Evolutionary conservation across 2,113 vertebrate species (phyloP), one percentile per base, ranked within the genome.

Genomic region (Gopherus evgoodei): DNA sequence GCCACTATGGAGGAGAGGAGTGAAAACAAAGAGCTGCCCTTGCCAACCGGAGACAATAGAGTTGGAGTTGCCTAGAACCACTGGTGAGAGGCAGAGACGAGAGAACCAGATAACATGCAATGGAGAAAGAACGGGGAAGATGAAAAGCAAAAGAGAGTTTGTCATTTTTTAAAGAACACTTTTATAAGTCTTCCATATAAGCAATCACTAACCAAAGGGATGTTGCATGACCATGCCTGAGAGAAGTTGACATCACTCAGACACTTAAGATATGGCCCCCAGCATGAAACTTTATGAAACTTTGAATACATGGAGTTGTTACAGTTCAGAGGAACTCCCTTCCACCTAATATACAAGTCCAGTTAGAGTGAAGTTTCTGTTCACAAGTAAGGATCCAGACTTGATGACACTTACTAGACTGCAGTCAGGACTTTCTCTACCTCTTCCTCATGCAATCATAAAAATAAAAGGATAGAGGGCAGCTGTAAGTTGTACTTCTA

Each of bases 401-500:
- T 83, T 78, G 84, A 53, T 84, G 78, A 86, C 78, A 90, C 79
- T 84, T 3, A 85, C 72, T 80, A 86, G 82, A 86, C 82, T 79
- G 75, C 79, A 92, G 93, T 85, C 89, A 59, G 80, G 89, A 42
- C 49, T 89, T 31, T 9, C 13, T 65, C 6, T 17, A 65, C 31
- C 31, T 65, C 62, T 65, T 65, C 35, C 62, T 65, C 62, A 1
- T 4, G 52, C 42, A 79, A 92, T 11, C 62, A 78, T 56, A 89
- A 38, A 82, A 72, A 3, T 1, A 5, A 1, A 53, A 88, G 93
- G 62, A 90, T 72, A 4, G 85, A 27, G 72, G 83, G 42, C 0
- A 0, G 25, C 0, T 11, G 0, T 11, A 22, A 31, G 83, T 8
- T 5, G 1, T 57, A 0, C 35, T 42, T n/a, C n/a, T 31, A n/a